Evolutionary conservation across 2,797 vertebrate genomes (phyloP).

Genomic region (Hafferia zeledoni): DNA sequence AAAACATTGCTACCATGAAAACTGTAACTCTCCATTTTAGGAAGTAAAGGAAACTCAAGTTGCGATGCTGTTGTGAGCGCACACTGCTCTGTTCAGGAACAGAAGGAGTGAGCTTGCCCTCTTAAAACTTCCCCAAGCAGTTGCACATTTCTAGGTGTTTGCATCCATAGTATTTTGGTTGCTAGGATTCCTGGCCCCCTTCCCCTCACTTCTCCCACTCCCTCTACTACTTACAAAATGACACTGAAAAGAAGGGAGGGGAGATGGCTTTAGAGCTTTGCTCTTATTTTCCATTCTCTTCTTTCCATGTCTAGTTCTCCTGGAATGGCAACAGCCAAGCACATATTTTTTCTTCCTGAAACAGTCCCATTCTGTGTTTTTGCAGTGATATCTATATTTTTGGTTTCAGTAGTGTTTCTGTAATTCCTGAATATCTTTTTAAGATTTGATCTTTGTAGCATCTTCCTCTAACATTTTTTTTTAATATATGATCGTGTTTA

Average conservation of each 20-base stretch:
- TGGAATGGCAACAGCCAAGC: not conserved
- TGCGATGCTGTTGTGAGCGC: fast-evolving
- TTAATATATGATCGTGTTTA: not conserved
- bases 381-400: not conserved
- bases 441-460: not conserved
- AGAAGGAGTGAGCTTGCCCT: not conserved
- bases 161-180: conserved; percentile 22
- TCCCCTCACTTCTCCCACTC: not conserved
- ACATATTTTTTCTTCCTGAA: not conserved
- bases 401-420: not conserved
- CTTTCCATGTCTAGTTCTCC: not conserved
- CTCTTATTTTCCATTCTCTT: conserved; percentile 22
- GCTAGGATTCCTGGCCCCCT: conserved; percentile 45
- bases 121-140: not conserved
- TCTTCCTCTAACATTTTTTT: not conserved
- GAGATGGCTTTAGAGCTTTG: not conserved
- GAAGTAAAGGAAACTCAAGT: not conserved
- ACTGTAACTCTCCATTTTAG: not conserved
- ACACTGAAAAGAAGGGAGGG: conserved; percentile 5
- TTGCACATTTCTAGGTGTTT: conserved; percentile 48
- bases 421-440: conserved; percentile 7
- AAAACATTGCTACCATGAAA: not conserved
- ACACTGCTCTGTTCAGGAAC: not conserved
- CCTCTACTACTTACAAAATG: not conserved
- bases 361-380: not conserved